A percentile compares a stretch with the other conserved stretches of the same genome.
Conservation (phyloP, 2,888 invertebrate species). For the Lycia hirtaria region DNA sequence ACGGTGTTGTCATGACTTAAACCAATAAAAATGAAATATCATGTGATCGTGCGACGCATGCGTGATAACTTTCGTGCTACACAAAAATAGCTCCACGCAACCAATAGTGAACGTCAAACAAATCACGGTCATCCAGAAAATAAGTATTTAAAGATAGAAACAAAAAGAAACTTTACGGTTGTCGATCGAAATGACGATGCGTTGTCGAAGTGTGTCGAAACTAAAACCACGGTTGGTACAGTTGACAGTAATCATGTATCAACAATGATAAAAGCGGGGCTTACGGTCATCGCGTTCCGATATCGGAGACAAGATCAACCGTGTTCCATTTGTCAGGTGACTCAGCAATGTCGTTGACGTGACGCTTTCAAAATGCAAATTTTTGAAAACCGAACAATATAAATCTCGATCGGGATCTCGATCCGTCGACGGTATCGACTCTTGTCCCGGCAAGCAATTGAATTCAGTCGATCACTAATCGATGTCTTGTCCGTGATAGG, state of each 20-base stretch:
- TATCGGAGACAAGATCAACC: conserved; percentile 79
- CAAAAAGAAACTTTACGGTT: conserved; percentile 15
- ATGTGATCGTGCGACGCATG: conserved; percentile 70
- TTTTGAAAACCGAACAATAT: conserved; percentile 82
- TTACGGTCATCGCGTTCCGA: conserved; percentile 82
- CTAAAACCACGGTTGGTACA: conserved; percentile 59
- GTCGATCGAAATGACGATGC: conserved; percentile 50
- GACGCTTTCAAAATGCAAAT: conserved; percentile 85
- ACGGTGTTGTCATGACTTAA: conserved; percentile 80
- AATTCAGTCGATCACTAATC: conserved; percentile 86
- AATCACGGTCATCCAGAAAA: conserved; percentile 56
- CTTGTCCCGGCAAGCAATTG: conserved; percentile 83
- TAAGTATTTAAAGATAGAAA: conserved; percentile 43
- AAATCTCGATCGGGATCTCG: conserved; percentile 79
- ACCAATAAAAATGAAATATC: conserved; percentile 81
- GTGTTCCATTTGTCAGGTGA: conserved; percentile 83
- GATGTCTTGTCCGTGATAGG: conserved; percentile 85
- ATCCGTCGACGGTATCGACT: conserved; percentile 78
- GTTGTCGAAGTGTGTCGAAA: conserved; percentile 60
- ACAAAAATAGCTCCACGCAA: conserved; percentile 71
- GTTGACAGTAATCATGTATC: conserved; percentile 83
- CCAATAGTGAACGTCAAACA: conserved; percentile 54
- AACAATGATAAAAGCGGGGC: conserved; percentile 77
- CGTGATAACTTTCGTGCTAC: conserved; percentile 68
- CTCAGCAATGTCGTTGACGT: conserved; percentile 83